Evolutionary conservation across 2,888 invertebrate species (phyloP).

Genomic region (Nomada goodeniana): DNA sequence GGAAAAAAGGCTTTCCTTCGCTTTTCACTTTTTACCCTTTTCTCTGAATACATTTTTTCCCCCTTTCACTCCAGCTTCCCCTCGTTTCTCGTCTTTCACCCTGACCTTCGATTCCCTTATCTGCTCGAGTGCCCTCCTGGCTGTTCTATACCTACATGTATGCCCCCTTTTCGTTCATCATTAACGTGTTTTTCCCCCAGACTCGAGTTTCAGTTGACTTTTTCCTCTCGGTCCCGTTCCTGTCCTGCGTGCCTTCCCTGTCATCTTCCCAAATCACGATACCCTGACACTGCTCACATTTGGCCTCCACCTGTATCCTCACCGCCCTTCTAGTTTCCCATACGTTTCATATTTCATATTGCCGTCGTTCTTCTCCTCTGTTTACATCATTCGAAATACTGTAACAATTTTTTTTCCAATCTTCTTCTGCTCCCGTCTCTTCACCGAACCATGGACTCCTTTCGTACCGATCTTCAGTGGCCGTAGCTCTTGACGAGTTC

Average conservation of each 20-base stretch:
- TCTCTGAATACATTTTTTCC: not conserved
- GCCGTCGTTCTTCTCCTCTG: not conserved
- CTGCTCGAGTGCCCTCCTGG: not conserved
- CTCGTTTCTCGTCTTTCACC: not conserved
- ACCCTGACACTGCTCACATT: not conserved
- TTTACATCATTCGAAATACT: not conserved
- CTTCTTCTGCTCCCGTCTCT: not conserved
- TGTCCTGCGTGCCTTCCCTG: not conserved
- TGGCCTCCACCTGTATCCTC: not conserved
- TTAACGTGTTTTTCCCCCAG: not conserved
- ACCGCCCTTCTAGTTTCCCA: not conserved
- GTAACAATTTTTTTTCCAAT: not conserved
- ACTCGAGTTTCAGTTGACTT: not conserved
- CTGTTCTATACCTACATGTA: not conserved
- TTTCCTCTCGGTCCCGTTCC: not conserved
- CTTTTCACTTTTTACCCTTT: not conserved
- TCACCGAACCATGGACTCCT: slow-evolving; percentile 7
- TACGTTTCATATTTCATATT: not conserved
- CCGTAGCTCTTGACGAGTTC: slow-evolving; percentile 11
- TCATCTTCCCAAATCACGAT: not conserved
- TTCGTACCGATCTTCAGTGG: slow-evolving; percentile 30
- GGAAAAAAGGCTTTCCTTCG: not conserved
- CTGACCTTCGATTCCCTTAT: slow-evolving; percentile 6
- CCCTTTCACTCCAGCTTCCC: not conserved
- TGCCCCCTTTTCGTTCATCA: not conserved